Conservation (phyloP, 2,113 vertebrate species). For the Pelecanoides urinatrix region DNA sequence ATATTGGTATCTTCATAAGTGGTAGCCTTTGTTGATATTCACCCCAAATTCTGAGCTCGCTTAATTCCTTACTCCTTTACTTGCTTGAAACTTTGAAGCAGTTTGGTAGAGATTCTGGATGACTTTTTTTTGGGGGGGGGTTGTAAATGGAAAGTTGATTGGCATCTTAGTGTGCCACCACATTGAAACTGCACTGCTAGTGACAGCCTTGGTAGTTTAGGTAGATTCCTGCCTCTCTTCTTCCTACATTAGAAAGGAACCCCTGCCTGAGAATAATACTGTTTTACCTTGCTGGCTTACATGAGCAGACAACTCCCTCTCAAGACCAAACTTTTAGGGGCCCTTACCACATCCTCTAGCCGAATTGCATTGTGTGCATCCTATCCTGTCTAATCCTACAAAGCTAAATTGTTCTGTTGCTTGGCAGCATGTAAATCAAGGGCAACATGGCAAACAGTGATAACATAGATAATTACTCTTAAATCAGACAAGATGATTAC, state of each 20-base stretch:
- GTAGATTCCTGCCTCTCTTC: background rate
- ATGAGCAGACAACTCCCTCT: background rate
- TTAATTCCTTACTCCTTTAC: background rate
- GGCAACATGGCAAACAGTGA: background rate
- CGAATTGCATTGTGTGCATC: background rate
- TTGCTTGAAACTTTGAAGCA: slow-evolving; percentile 11
- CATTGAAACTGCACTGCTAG: background rate
- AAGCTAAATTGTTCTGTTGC: background rate
- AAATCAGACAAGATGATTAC: background rate
- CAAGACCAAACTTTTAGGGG: background rate
- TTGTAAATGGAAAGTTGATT: background rate
- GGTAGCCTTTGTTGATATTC: slow-evolving; percentile 8
- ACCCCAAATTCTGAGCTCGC: background rate
- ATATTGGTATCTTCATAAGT: background rate
- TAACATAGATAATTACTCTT: background rate
- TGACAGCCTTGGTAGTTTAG: background rate
- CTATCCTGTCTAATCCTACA: background rate
- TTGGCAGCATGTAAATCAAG: background rate
- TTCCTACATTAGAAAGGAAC: background rate
- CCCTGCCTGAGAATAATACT: background rate
- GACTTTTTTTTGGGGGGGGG: background rate
- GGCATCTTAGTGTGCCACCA: slow-evolving; percentile 1
- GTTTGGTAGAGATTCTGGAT: background rate
- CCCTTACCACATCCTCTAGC: background rate
- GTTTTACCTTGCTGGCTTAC: background rate